Evolutionary conservation across 2,113 vertebrate species (phyloP).

Genomic region (Lycocorax pyrrhopterus): DNA sequence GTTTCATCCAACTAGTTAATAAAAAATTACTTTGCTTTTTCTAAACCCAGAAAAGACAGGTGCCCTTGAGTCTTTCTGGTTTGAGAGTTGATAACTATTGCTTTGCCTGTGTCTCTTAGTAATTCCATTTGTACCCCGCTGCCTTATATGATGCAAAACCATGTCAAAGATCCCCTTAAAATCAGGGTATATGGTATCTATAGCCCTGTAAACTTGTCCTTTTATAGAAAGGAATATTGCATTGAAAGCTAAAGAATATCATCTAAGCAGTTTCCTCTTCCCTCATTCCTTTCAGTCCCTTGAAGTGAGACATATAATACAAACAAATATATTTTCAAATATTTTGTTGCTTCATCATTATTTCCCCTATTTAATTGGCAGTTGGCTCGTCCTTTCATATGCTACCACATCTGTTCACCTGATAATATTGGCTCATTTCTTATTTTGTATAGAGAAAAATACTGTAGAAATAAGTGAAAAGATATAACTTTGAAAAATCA

Average conservation of each 20-base stretch:
- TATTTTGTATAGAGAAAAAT: background rate
- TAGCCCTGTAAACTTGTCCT: background rate
- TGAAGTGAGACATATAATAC: background rate
- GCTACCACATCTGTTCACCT: background rate
- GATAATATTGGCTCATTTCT: background rate
- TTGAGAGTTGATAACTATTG: background rate
- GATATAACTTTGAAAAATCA: background rate
- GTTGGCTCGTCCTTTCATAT: background rate
- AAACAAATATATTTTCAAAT: background rate
- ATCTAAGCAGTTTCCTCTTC: background rate
- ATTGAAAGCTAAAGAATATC: background rate
- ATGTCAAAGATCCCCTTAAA: background rate
- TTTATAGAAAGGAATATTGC: background rate
- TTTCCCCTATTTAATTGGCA: background rate
- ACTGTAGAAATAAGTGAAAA: background rate
- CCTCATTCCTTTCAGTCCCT: background rate
- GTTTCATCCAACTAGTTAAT: background rate
- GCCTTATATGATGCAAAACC: background rate
- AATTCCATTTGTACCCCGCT: background rate
- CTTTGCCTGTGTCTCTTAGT: background rate
- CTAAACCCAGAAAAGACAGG: background rate
- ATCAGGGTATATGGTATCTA: background rate
- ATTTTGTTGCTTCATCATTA: background rate
- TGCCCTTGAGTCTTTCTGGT: background rate
- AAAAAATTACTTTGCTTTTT: background rate